Evolutionary conservation across 2,888 invertebrate species (phyloP).

Genomic region (Pomacea canaliculata): DNA sequence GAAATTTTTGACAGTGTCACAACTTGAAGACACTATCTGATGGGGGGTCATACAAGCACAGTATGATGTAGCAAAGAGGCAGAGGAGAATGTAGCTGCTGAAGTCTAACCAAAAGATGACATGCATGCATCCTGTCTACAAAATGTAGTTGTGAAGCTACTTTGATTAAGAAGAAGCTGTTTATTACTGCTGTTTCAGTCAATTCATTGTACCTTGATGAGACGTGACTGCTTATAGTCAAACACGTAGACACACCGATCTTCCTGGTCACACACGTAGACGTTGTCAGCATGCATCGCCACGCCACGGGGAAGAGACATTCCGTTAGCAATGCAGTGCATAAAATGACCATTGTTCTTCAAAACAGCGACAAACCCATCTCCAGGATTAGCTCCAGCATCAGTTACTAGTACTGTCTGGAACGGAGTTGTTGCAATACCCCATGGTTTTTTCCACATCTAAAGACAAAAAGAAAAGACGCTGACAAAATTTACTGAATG

Average conservation of each 20-base stretch:
- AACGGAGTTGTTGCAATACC: constrained; percentile 22
- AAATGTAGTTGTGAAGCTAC: not conserved
- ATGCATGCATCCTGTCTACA: not conserved
- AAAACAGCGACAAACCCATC: constrained; percentile 25
- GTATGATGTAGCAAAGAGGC: too few species aligned
- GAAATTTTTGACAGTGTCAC: too few species aligned
- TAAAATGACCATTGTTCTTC: constrained; percentile 22
- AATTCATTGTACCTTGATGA: not conserved
- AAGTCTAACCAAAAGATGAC: too few species aligned
- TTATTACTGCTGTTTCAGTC: not conserved
- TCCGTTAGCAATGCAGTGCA: constrained; percentile 14
- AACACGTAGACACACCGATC: constrained; percentile 30
- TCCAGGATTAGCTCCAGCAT: constrained; percentile 20
- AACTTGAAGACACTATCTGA: too few species aligned
- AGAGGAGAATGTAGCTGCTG: too few species aligned
- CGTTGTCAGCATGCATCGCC: constrained; percentile 5
- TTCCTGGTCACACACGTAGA: constrained; percentile 28
- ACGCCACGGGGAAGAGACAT: constrained; percentile 24
- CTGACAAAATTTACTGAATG: not conserved
- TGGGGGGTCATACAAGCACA: too few species aligned
- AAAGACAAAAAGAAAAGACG: not conserved
- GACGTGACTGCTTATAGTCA: constrained; percentile 3
- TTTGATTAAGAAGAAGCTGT: too few species aligned
- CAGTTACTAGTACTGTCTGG: constrained; percentile 21
- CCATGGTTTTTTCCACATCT: constrained; percentile 24